Evolutionary conservation across 2,888 invertebrate genomes (phyloP), one percentile per base, ranked within the genome.

Genomic region (Hymenopus coronatus): DNA sequence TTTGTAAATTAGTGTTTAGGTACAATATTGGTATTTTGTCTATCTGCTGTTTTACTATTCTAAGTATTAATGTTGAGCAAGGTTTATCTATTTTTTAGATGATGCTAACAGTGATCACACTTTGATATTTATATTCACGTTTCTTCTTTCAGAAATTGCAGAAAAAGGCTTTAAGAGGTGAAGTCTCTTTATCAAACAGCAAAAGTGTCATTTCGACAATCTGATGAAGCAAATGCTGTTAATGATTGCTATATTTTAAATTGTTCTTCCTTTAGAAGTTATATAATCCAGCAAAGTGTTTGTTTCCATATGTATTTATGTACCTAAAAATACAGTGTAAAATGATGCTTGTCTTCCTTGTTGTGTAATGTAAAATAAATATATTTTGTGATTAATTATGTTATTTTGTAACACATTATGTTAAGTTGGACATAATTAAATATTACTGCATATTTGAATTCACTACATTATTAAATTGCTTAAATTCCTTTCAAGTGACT

Each of bases 141-240:
- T 91, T 92, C 91, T 91, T 91, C 90, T 94, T 95, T 91, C 94
- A 96, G 95, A 96, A 96, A 94, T 94, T 97, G 87, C 96, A 96
- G 92, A 95, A 95, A 92, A 95, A 95, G 92, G 95, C 95, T 25
- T 93, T 97, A 28, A 94, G 94, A 91, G 97, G 96, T 83, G 94
- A 95, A 91, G 95, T 95, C 54, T 95, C 96, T 92, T 93, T 96
- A 54, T 96, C 96, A 27, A 92, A 92, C 88, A 92, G 92, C 88
- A 89, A 83, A 30, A 90, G 90, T 84, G 89, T 90, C 40, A 90
- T 90, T 82, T 90, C 89, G 30, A 89, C 28, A 14, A 20, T 30
- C 20, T 83, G 12, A 28, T 28, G 3, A 83, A 40, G 40, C 40
- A 40, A 20, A 28, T 83, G 3, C 30, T 83, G 12, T 15, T 30